Evolutionary conservation across 2,888 invertebrate genomes (phyloP).

Genomic region (Polydrusus pterygomalis): DNA sequence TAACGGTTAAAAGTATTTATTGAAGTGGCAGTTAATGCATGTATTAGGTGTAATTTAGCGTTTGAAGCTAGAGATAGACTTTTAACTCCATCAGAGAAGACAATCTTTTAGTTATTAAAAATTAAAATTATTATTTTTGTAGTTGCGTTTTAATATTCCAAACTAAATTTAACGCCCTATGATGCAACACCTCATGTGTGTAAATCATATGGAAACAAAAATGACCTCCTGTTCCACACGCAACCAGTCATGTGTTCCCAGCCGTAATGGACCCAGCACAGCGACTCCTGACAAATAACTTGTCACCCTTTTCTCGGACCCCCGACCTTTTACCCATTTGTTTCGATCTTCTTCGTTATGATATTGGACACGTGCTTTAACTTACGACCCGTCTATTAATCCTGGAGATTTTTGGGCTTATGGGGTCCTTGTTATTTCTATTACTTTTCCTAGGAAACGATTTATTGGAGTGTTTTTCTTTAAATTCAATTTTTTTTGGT

Average conservation of each 20-base stretch:
- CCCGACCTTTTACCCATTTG: slow-evolving; percentile 39
- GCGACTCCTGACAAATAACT: slow-evolving; percentile 44
- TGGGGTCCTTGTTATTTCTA: slow-evolving; percentile 32
- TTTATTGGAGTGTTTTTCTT: slow-evolving; percentile 2
- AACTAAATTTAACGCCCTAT: not conserved
- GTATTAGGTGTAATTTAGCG: no score
- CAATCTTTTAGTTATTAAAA: no score
- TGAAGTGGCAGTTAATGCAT: no score
- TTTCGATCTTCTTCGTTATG: slow-evolving; percentile 41
- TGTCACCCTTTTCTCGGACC: slow-evolving; percentile 43
- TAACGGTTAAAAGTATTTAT: no score
- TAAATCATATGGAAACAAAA: slow-evolving; percentile 30
- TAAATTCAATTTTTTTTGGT: not conserved
- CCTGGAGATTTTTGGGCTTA: slow-evolving; percentile 32
- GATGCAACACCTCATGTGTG: not conserved
- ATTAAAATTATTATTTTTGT: no score
- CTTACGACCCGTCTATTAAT: slow-evolving; percentile 45
- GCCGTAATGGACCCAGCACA: slow-evolving; percentile 29
- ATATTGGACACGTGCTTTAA: slow-evolving; percentile 44
- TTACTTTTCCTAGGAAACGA: slow-evolving; percentile 28
- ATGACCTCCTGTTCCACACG: slow-evolving; percentile 21
- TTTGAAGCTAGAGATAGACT: no score
- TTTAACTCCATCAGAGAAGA: no score
- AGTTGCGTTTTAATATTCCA: not conserved
- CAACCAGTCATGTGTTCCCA: slow-evolving; percentile 33